phyloP scores from a whole-genome alignment of 2,888 invertebrate species.

The Hedychridium roseum region DNA sequence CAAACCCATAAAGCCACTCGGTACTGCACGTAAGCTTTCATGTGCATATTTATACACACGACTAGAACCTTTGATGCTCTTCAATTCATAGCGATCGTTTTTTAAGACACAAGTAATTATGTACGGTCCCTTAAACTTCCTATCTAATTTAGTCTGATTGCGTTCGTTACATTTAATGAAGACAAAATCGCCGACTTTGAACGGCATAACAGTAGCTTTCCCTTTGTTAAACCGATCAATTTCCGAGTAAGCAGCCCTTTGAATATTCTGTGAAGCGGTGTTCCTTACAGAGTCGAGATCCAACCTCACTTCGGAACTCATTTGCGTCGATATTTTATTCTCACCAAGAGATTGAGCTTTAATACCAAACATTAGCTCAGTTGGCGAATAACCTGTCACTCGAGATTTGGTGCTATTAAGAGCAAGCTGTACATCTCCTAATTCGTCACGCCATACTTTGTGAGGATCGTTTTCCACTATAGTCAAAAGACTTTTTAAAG shows the following conservation, averaged over 20 bases:
- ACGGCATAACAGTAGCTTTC: neutral
- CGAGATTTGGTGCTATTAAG: conserved; percentile 34
- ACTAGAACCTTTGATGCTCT: neutral
- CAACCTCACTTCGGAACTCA: neutral
- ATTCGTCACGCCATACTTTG: conserved; percentile 37
- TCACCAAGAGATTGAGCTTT: neutral
- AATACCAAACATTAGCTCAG: neutral
- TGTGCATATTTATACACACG: neutral
- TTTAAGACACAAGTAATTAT: neutral
- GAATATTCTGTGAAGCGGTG: neutral
- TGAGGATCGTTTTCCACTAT: conserved; percentile 22
- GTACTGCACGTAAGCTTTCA: neutral
- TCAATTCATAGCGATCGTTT: neutral
- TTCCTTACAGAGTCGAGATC: neutral
- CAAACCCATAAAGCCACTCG: neutral
- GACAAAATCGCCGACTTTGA: neutral
- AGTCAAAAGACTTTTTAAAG: conserved; percentile 32
- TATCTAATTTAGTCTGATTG: neutral
- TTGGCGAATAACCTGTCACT: neutral
- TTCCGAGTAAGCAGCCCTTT: neutral
- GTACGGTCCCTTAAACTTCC: neutral
- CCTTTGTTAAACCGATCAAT: neutral
- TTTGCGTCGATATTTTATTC: neutral
- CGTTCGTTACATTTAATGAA: neutral
- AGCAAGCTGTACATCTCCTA: conserved; percentile 38